Evolutionary conservation across 2,888 invertebrate genomes (phyloP), one percentile per base, ranked within the genome.

Genomic region (Acleris literana): DNA sequence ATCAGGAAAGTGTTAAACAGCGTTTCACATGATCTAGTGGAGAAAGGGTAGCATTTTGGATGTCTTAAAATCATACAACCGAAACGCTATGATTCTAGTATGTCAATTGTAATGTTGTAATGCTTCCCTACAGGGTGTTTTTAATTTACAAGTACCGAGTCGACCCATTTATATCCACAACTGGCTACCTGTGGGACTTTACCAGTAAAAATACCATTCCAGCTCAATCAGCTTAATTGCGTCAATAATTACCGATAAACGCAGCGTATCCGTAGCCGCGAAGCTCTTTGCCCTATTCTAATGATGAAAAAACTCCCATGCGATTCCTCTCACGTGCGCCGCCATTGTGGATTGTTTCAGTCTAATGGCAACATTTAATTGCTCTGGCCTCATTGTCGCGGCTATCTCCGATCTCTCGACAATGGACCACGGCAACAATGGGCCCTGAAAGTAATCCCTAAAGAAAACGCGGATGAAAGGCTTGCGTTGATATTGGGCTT

Each of bases 311-410:
- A 82, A 76, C 82, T 85, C 87, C 80, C 89, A 85, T 85, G 87
- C 84, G 80, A 85, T 85, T 83, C 84, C 85, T 89, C 88, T 87
- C 89, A 88, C 88, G 86, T 87, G 85, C 85, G 63, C 33, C 51
- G 63, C 70, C 77, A 87, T 90, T 90, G 90, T 90, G 85, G 74
- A 88, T 90, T 90, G 89, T 90, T 86, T 69, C 72, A 73, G 77
- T 79, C 80, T 82, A 83, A 85, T 85, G 78, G 82, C 77, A 78
- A 78, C 83, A 79, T 84, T 87, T 88, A 88, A 90, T 89, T 87
- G 88, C 84, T 78, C 77, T 77, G 83, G 78, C 80, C 85, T 85
- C 85, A 86, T 89, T 86, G 87, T 86, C 83, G 79, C 79, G 76
- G 78, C 74, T 86, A 87, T 88, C 86, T 83, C 71, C 61, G 79